Evolutionary conservation across 2,888 invertebrate species (phyloP), one percentile per base, ranked within the genome.

Genomic region (Synergus gifuensis): DNA sequence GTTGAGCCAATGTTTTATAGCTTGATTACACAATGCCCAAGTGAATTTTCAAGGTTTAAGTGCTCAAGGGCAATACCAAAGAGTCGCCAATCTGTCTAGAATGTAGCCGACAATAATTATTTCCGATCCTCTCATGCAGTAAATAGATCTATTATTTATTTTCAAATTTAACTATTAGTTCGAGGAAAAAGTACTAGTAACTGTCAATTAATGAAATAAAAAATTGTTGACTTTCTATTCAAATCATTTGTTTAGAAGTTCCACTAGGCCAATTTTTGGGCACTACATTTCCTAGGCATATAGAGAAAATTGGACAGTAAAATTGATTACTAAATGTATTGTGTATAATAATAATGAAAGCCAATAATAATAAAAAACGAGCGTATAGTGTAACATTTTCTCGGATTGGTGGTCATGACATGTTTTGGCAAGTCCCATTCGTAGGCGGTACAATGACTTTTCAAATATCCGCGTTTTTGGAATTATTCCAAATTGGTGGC

Each of bases 401-500:
- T 67, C 67, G 18, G 44, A 44, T 67, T 67, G 12, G 44, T 67
- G 5, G 22, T 46, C 28, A 69, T 28, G n/a, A 8, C 8, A 14
- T 46, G 16, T 69, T 49, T 49, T 36, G 69, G 49, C 69, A 69
- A 69, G 46, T 49, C 22, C 46, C 49, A 36, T 69, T 69, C 49
- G 69, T 69, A 69, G 69, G 69, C 49, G 69, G 69, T 69, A 69
- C 69, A 69, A 69, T 69, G 69, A 69, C 69, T 69, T 69, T 69
- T 49, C 69, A 69, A 69, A 46, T 14, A 28, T 3, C 49, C 49
- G 49, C 8, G 12, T 18, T 18, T 66, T 69, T 69, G 69, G 69
- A 69, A 69, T 54, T 54, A 11, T 28, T 69, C 49, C 69, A 69
- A 69, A 69, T 49, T 69, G 22, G 16, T n/a, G n/a, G 16, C 28